These are phyloP conservation scores for Andrena cerasifolii DNA, from an alignment of 1,140 invertebrate genomes.

Conservation along the genomic window DNA sequence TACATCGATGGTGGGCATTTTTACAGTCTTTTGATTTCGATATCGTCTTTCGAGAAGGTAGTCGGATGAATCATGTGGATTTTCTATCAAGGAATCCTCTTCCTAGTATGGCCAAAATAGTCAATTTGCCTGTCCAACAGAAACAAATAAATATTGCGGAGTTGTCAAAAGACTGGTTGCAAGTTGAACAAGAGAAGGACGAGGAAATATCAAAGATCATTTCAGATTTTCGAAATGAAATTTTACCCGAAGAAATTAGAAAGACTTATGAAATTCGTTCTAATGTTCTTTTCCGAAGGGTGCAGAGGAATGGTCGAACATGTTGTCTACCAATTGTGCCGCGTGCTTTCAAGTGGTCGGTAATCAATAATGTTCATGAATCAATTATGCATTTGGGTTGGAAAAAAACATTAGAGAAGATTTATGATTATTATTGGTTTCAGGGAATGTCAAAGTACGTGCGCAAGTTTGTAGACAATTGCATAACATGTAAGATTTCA, in stretches of 20 bases:
- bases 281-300: slow-evolving; percentile 61
- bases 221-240: slow-evolving; percentile 43
- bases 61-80: slow-evolving; percentile 46
- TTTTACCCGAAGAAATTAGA: slow-evolving; percentile 45
- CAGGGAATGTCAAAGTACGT: slow-evolving; percentile 60
- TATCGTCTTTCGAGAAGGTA: slow-evolving; percentile 40
- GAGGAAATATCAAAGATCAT: slow-evolving; percentile 45
- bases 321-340: slow-evolving; percentile 70
- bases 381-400: slow-evolving; percentile 61
- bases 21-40: slow-evolving; percentile 69
- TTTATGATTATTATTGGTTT: slow-evolving; percentile 67
- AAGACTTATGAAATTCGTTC: slow-evolving; percentile 63
- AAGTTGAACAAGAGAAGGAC: slow-evolving; percentile 56
- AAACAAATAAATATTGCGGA: slow-evolving; percentile 56
- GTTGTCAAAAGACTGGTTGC: slow-evolving; percentile 56
- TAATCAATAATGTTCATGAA: slow-evolving; percentile 73
- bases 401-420: slow-evolving; percentile 66
- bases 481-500: slow-evolving; percentile 55
- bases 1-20: slow-evolving; percentile 72
- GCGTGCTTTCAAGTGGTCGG: slow-evolving; percentile 62
- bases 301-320: slow-evolving; percentile 53
- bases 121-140: neutral
- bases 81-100: slow-evolving; percentile 46
- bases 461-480: slow-evolving; percentile 63
- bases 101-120: neutral